Evolutionary conservation across 2,113 vertebrate species (phyloP).

Genomic region (Psilopogon haemacephalus): DNA sequence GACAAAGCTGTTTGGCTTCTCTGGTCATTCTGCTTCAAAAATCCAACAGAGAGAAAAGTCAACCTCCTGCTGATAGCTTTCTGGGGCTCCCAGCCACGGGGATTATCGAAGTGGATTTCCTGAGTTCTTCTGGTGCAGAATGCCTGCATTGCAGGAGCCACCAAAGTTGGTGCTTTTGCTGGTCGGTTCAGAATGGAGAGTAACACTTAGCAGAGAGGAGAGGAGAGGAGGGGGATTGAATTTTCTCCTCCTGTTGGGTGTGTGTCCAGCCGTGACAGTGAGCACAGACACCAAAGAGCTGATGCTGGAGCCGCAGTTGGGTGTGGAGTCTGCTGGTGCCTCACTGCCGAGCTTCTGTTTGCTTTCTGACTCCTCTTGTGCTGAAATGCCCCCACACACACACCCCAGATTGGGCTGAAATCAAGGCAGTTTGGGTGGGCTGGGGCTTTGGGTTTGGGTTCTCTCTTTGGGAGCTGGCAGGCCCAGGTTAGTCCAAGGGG

Average conservation of each 20-base stretch:
- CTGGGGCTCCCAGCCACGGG: not conserved
- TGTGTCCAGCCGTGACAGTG: accelerated
- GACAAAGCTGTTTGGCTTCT: not conserved
- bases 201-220: accelerated
- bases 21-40: not conserved
- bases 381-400: no score
- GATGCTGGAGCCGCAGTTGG: no score
- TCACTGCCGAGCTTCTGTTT: no score
- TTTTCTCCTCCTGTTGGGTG: accelerated
- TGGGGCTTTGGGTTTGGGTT: no score
- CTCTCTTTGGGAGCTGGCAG: no score
- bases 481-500: not conserved
- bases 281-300: not conserved
- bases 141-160: constrained; percentile 43
- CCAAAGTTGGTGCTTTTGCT: not conserved
- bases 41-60: not conserved
- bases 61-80: not conserved
- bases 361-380: no score
- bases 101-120: not conserved
- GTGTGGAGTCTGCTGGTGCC: no score
- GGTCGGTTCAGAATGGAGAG: not conserved
- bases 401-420: no score
- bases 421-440: no score
- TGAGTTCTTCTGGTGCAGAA: constrained; percentile 26
- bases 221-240: accelerated